A percentile compares a stretch with the other conserved stretches of the same genome.
Conservation (phyloP, 2,888 invertebrate genomes). For the Dyspetes luteomarginatus region DNA sequence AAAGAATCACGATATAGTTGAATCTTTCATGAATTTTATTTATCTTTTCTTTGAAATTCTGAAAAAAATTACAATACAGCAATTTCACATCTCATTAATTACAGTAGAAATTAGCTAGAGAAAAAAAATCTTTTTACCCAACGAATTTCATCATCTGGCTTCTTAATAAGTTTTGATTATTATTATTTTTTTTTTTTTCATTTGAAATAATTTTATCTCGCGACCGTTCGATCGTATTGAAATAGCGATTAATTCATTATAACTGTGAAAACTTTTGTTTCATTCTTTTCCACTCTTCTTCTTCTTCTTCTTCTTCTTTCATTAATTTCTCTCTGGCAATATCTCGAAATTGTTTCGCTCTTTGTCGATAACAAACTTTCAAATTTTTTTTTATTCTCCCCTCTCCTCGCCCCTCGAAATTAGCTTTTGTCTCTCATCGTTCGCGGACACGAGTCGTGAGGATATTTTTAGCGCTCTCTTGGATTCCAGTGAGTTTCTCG, state of each 20-base stretch:
- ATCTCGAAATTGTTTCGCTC: conserved; percentile 6
- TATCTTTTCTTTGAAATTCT: too few species aligned
- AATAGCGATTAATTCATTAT: conserved; percentile 11
- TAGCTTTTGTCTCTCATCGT: background rate
- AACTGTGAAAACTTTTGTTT: background rate
- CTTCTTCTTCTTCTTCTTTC: background rate
- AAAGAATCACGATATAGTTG: too few species aligned
- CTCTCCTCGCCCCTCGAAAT: background rate
- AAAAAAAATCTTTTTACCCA: background rate
- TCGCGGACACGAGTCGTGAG: background rate
- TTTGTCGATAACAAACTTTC: background rate
- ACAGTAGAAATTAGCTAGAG: too few species aligned
- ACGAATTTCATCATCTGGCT: background rate
- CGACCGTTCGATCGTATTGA: background rate
- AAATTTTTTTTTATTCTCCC: background rate
- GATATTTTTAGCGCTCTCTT: conserved; percentile 30
- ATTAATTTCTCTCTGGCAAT: background rate
- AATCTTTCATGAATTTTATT: too few species aligned
- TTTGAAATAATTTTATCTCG: background rate
- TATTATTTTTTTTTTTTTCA: background rate
- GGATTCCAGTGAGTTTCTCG: background rate
- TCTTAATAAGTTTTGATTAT: background rate
- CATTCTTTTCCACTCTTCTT: background rate
- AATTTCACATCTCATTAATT: too few species aligned
- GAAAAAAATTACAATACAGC: too few species aligned